Evolutionary conservation across 2,888 invertebrate genomes (phyloP).

Genomic region (Drosophila ezoana): DNA sequence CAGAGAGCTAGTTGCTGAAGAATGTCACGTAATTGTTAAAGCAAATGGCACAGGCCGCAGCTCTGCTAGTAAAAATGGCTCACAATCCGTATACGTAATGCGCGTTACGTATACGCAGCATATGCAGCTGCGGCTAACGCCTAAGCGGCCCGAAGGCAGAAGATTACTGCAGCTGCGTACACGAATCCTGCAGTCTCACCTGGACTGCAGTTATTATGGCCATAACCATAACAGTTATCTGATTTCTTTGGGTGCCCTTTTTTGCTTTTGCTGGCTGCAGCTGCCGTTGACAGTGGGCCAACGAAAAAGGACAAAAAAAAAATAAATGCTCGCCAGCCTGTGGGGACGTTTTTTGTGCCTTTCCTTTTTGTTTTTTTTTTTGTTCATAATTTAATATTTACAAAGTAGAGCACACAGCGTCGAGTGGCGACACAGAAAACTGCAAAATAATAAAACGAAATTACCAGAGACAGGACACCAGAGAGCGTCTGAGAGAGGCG

Average conservation of each 20-base stretch:
- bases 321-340: slow-evolving; percentile 32
- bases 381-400: slow-evolving; percentile 78
- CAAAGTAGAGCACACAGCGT: slow-evolving; percentile 68
- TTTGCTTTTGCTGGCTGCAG: slow-evolving; percentile 20
- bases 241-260: slow-evolving; percentile 46
- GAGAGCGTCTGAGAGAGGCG: slow-evolving; percentile 11
- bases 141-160: slow-evolving; percentile 56
- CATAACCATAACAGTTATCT: slow-evolving; percentile 79
- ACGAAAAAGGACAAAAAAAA: slow-evolving; percentile 2
- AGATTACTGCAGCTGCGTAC: slow-evolving; percentile 36
- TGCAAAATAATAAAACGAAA: slow-evolving; percentile 81
- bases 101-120: slow-evolving; percentile 64
- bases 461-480: slow-evolving; percentile 65
- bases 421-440: slow-evolving; percentile 60
- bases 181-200: slow-evolving; percentile 41
- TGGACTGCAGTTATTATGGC: slow-evolving; percentile 73
- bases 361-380: slow-evolving; percentile 26
- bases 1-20: not conserved
- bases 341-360: slow-evolving; percentile 47
- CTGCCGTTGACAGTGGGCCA: slow-evolving; percentile 41
- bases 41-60: slow-evolving; percentile 41
- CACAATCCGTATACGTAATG: slow-evolving; percentile 54
- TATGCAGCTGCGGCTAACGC: slow-evolving; percentile 47
- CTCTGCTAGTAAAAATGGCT: slow-evolving; percentile 31
- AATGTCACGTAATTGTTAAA: slow-evolving; percentile 71